Evolutionary conservation across 2,113 vertebrate species (phyloP).

Genomic region (Lutjanus erythropterus): DNA sequence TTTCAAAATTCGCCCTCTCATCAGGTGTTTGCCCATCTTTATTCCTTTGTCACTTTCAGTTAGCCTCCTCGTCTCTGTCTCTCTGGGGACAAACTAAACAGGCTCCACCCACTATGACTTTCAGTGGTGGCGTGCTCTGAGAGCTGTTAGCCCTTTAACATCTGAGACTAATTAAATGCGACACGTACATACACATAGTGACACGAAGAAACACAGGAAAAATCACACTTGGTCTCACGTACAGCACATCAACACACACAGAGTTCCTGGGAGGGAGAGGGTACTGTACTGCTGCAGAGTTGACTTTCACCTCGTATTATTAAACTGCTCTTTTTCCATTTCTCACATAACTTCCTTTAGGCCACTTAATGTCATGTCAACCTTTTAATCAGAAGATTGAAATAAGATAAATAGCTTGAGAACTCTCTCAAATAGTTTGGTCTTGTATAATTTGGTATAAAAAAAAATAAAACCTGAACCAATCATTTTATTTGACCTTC

Average conservation of each 20-base stretch:
- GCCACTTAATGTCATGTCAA: constrained; percentile 8
- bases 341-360: constrained; percentile 10
- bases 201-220: constrained; percentile 15
- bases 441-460: background rate
- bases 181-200: constrained; percentile 9
- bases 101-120: constrained; percentile 46
- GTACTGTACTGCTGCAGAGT: constrained; percentile 1
- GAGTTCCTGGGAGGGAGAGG: background rate
- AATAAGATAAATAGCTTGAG: background rate
- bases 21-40: constrained; percentile 39
- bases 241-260: background rate
- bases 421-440: background rate
- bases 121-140: constrained; percentile 26
- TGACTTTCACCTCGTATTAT: constrained; percentile 14
- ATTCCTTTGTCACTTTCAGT: constrained; percentile 32
- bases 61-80: constrained; percentile 35
- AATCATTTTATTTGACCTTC: background rate
- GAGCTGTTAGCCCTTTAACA: constrained; percentile 57
- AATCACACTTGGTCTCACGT: constrained; percentile 7
- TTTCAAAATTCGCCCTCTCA: constrained; percentile 45
- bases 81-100: constrained; percentile 39
- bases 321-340: background rate
- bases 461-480: background rate
- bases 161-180: constrained; percentile 43
- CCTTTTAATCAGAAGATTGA: constrained; percentile 5